These are phyloP conservation scores for Melieria picta DNA, from an alignment of 2,888 invertebrate species.

Conservation along the genomic window DNA sequence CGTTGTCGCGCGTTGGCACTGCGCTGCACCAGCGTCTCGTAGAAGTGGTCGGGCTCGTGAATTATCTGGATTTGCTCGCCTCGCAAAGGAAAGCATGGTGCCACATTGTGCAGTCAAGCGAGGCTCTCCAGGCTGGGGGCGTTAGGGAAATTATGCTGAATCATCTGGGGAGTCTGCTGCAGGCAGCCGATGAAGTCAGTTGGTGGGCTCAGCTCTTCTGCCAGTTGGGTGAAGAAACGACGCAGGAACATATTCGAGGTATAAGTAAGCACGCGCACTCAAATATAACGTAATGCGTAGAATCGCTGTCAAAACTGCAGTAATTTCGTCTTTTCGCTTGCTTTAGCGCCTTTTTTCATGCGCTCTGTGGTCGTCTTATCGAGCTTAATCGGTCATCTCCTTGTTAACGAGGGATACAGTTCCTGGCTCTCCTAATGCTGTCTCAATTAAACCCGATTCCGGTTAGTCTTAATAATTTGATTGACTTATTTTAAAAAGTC, in stretches of 20 bases:
- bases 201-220: constrained; percentile 57
- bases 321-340: no score
- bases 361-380: no score
- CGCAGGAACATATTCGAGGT: constrained; percentile 46
- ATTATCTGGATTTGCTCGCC: constrained; percentile 78
- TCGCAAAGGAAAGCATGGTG: constrained; percentile 77
- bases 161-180: constrained; percentile 51
- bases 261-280: background rate
- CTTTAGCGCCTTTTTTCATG: no score
- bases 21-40: constrained; percentile 76
- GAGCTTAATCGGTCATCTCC: no score
- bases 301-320: no score
- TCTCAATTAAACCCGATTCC: no score
- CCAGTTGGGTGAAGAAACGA: constrained; percentile 59
- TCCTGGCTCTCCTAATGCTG: no score
- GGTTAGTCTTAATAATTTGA: no score
- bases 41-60: constrained; percentile 81
- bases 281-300: background rate
- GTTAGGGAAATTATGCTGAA: constrained; percentile 47
- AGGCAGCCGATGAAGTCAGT: constrained; percentile 55
- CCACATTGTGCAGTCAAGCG: constrained; percentile 71
- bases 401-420: no score
- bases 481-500: no score
- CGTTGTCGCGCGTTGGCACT: constrained; percentile 74
- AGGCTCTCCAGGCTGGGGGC: constrained; percentile 68